Evolutionary conservation across 2,113 vertebrate species (phyloP).

Genomic region (Pseudorectes ferrugineus): DNA sequence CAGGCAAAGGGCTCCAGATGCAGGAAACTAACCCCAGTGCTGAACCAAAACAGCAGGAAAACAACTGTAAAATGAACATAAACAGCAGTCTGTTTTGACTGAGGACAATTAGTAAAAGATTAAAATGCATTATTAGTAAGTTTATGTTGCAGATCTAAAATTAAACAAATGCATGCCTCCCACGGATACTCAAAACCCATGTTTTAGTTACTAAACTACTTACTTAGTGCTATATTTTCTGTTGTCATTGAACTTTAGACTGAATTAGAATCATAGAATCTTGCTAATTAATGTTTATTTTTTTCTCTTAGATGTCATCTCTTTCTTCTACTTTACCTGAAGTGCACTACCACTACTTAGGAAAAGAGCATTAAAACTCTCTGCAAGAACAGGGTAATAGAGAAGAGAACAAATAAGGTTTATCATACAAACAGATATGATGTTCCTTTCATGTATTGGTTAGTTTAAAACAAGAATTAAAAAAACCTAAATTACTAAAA

Average conservation of each 20-base stretch:
- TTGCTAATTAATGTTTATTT: not conserved
- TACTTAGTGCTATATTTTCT: not conserved
- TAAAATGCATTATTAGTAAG: not conserved
- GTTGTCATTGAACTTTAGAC: not conserved
- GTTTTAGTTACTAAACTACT: not conserved
- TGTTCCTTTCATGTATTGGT: conserved; percentile 55
- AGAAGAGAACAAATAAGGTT: conserved; percentile 54
- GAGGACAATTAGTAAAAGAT: not conserved
- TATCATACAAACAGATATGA: conserved; percentile 54
- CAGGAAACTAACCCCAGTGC: not conserved
- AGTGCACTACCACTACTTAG: conserved; percentile 73
- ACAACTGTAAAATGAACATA: not conserved
- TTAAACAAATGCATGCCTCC: not conserved
- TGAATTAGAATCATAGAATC: not conserved
- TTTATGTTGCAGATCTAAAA: not conserved
- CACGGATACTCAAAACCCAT: not conserved
- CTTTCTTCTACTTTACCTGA: conserved; percentile 81
- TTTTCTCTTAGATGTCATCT: conserved; percentile 72
- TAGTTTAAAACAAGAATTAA: conserved; percentile 63
- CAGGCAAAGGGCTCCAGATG: not conserved
- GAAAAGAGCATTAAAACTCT: conserved; percentile 53
- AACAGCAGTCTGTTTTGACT: not conserved
- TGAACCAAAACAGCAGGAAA: not conserved
- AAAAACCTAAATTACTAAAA: conserved; percentile 16
- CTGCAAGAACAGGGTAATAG: conserved; percentile 63